Base-by-base conservation (phyloP, 2,888 invertebrate genomes). In the Acleris holmiana region DNA sequence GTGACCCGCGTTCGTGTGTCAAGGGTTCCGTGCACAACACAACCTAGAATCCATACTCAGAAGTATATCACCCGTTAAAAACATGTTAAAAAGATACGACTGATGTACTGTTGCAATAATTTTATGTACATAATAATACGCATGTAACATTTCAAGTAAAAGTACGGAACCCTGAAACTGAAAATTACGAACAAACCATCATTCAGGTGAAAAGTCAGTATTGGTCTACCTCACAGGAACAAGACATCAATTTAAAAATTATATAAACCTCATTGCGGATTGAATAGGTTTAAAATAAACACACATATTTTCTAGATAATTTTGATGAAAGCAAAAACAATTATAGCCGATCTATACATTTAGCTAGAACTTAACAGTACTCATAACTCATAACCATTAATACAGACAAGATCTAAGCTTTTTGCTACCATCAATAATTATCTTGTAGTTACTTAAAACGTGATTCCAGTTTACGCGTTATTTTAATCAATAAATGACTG, bases 201-300 rank as follows among this genome's bases (percentile, higher is more conserved):
- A 76, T 76, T 76, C 69, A 73, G 81, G 84, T 83, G 85, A 85
- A 86, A 80, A 84, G 84, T 84, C 85, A 80, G 73, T 85, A 85
- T 86, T 83, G 82, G 83, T 83, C 78, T 79, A 80, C 76, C 78
- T 74, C 69, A 73, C 70, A 71, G 75, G 70, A 74, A 70, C 73
- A 41, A 41, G 44, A 73, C 74, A 76, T 69, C 67, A 73, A 74
- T 72, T 72, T 71, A 74, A 72, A 70, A 63, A 55, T 65, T 66
- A 69, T 62, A 67, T 68, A 66, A 66, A 62, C 59, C 66, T 69
- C 70, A 19, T 25, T 23, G 17, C n/a, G 21, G 35, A 50, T 23
- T 21, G 21, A 53, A 53, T n/a, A 6, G 18, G 23, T 60, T 40
- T 3, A 60, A 54, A 61, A 49, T 10, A 0, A 51, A 15, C 18